Evolutionary conservation across 2,113 vertebrate species (phyloP).

Genomic region (Steatornis caripensis): DNA sequence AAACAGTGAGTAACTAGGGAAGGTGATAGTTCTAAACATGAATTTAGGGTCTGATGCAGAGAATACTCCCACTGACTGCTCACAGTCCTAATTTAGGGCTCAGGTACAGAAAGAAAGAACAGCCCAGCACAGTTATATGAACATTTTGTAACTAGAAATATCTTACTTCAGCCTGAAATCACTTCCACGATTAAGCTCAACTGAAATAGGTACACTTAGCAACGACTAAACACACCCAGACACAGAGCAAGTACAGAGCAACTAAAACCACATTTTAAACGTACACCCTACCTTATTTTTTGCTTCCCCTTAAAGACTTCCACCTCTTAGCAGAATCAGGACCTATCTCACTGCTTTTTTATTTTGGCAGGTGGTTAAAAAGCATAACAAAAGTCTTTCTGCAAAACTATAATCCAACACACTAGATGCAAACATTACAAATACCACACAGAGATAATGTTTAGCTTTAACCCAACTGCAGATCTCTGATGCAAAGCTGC

Average conservation of each 20-base stretch:
- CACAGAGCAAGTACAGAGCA: neutral
- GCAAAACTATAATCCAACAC: neutral
- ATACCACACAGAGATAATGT: neutral
- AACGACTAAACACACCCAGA: neutral
- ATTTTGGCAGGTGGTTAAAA: neutral
- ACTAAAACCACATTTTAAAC: neutral
- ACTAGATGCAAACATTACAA: neutral
- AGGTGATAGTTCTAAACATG: neutral
- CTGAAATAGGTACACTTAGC: neutral
- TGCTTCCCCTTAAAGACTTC: neutral
- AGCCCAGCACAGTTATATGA: neutral
- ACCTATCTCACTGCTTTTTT: slow-evolving; percentile 8
- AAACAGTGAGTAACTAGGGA: neutral
- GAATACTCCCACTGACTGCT: neutral
- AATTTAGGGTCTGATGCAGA: neutral
- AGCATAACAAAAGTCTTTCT: neutral
- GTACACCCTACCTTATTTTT: neutral
- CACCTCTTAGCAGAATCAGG: neutral
- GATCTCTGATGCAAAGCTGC: neutral
- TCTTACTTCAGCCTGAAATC: neutral
- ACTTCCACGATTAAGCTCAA: neutral
- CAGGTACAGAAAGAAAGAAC: neutral
- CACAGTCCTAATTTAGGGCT: neutral
- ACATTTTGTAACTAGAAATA: neutral
- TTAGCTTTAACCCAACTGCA: neutral